Evolutionary conservation across 2,797 vertebrate species (phyloP).

Genomic region (Atherinosoma microstoma): DNA sequence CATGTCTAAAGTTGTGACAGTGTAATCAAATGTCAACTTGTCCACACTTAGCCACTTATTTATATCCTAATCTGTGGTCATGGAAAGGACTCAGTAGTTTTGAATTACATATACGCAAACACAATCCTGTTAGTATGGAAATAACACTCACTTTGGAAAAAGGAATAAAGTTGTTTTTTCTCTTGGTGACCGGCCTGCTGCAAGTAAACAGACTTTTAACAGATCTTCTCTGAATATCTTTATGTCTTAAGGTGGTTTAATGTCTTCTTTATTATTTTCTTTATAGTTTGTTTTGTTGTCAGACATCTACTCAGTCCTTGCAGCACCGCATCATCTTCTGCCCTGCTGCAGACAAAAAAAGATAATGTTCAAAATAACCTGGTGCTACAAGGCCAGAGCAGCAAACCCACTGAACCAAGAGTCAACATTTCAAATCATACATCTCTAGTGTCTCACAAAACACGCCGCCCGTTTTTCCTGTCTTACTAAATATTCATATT

Average conservation of each 20-base stretch:
- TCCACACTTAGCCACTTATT: constrained; percentile 55
- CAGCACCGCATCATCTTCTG: constrained; percentile 32
- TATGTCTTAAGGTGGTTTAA: constrained; percentile 45
- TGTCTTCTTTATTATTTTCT: constrained; percentile 35
- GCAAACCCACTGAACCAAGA: constrained; percentile 54
- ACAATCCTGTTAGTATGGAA: constrained; percentile 37
- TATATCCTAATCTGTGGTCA: constrained; percentile 68
- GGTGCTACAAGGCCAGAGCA: constrained; percentile 48
- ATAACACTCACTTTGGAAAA: constrained; percentile 24
- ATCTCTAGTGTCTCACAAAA: too few relatives aligned
- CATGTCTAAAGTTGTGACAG: constrained; percentile 65
- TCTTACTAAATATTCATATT: too few relatives aligned
- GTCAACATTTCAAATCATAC: too few relatives aligned
- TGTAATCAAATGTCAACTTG: constrained; percentile 63
- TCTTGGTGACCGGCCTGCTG: constrained; percentile 28
- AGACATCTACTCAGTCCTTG: constrained; percentile 41
- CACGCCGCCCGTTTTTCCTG: too few relatives aligned
- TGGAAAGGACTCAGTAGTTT: constrained; percentile 52
- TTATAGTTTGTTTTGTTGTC: constrained; percentile 25
- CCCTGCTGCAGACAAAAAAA: constrained; percentile 21
- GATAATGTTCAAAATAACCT: constrained; percentile 5
- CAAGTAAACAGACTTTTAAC: constrained; percentile 26
- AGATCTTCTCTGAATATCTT: constrained; percentile 32
- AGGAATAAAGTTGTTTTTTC: constrained; percentile 27
- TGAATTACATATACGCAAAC: constrained; percentile 37